phyloP scores from a whole-genome alignment of 2,797 vertebrate genomes.

The Acanthurus tractus region DNA sequence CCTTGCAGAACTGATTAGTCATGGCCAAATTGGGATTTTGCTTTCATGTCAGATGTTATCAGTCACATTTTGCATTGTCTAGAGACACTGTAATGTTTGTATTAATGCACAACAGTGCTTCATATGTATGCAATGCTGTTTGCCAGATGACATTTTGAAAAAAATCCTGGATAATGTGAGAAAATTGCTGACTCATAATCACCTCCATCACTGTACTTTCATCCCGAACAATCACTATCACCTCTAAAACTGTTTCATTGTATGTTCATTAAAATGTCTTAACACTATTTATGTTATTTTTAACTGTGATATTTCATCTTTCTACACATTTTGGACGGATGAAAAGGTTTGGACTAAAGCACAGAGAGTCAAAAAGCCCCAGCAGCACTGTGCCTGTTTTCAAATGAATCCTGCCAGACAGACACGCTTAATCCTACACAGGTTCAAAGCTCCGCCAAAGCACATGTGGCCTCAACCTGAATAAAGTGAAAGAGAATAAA shows the following conservation, averaged over 20 bases:
- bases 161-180: constrained; percentile 7
- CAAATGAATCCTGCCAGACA: constrained; percentile 72
- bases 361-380: constrained; percentile 33
- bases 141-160: background rate
- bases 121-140: background rate
- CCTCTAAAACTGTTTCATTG: background rate
- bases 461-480: constrained; percentile 86
- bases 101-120: constrained; percentile 4
- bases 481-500: constrained; percentile 63
- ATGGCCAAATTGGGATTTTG: background rate
- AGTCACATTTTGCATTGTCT: constrained; percentile 9
- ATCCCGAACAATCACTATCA: background rate
- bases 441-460: constrained; percentile 73
- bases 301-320: background rate
- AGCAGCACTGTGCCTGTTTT: constrained; percentile 46
- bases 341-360: constrained; percentile 21
- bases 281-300: background rate
- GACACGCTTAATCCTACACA: constrained; percentile 78
- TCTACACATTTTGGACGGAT: constrained; percentile 14
- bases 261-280: constrained; percentile 3
- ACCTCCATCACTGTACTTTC: background rate
- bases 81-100: background rate
- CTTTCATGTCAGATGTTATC: constrained; percentile 12
- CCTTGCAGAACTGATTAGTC: constrained; percentile 7
- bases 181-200: background rate